A percentile compares a stretch with the other conserved stretches of the same genome.
These are phyloP conservation scores for Melangyna quadrimaculata DNA, from an alignment of 2,888 invertebrate species.

Conservation along the genomic window DNA sequence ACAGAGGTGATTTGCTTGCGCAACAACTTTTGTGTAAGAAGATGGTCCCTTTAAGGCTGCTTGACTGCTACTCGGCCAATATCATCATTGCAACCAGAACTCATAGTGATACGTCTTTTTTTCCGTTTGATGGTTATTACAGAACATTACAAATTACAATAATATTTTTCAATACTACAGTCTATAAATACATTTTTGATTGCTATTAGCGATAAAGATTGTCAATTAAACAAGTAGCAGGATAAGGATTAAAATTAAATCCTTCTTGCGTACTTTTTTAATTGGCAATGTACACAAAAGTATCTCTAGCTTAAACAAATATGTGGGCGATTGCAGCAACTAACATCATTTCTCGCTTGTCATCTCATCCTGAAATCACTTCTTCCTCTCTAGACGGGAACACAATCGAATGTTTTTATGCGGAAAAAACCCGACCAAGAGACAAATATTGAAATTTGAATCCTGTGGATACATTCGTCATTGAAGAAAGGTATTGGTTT, in stretches of 20 bases:
- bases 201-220: constrained; percentile 33
- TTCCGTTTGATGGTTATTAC: constrained; percentile 33
- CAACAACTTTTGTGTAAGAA: constrained; percentile 50
- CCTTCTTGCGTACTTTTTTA: constrained; percentile 18
- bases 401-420: constrained; percentile 14
- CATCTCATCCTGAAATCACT: constrained; percentile 38
- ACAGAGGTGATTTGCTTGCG: constrained; percentile 59
- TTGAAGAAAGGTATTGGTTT: constrained; percentile 49
- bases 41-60: constrained; percentile 44
- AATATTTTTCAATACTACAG: constrained; percentile 40
- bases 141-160: constrained; percentile 60
- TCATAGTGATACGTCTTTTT: constrained; percentile 25
- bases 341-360: constrained; percentile 47
- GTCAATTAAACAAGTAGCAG: constrained; percentile 33
- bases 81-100: constrained; percentile 49
- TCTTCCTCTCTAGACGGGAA: constrained; percentile 31
- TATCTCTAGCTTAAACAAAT: constrained; percentile 52
- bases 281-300: constrained; percentile 60
- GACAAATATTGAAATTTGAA: constrained; percentile 29
- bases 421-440: constrained; percentile 38
- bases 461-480: constrained; percentile 27
- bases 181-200: constrained; percentile 52
- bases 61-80: constrained; percentile 41
- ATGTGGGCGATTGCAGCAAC: constrained; percentile 41
- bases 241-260: background rate